Evolutionary conservation across 2,888 invertebrate species (phyloP), one percentile per base, ranked within the genome.

Genomic region (Apamea epomidion): DNA sequence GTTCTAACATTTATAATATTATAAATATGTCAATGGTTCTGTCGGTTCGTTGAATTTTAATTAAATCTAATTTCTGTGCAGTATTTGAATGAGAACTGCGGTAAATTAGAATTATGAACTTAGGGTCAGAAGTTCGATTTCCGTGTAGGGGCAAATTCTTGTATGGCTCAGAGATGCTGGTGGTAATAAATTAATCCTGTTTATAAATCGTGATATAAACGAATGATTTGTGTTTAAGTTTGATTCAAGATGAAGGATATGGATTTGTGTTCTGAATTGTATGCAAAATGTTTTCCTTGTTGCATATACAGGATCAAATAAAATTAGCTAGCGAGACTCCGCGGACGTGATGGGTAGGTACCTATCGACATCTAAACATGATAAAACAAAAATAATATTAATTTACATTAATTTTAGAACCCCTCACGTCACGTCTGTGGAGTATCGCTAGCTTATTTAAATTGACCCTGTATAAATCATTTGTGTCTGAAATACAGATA

Each of bases 11-110:
- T 75, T 83, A 78, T 80, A 80, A 86, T 85, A 76, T 54, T 75
- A 74, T 69, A 81, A 80, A 81, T 81, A 81, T 81, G 80, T 79
- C 83, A 60, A 75, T 62, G 42, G 37, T 68, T 68, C 58, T 48
- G 48, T 77, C 64, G 51, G 73, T 82, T 48, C 68, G 79, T 78
- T 86, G 78, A 79, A 78, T 81, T 82, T 88, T 79, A 82, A 87
- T 83, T 83, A 78, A 81, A 77, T 75, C 29, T 67, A 16, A 82
- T 80, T 76, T 87, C 75, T 78, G 74, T 78, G 42, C 72, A 69
- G 16, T 84, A 65, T 81, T 76, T 69, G 62, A 69, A 84, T 76
- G 60, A n/a, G 51, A 76, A 58, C 58, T 76, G 69, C 45, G 25
- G 65, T 74, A 71, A 81, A 84, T 81, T 83, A 73, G 62, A 64